These are phyloP conservation scores for Oplegnathus fasciatus DNA, from an alignment of 2,113 vertebrate species.

Conservation along the genomic window DNA sequence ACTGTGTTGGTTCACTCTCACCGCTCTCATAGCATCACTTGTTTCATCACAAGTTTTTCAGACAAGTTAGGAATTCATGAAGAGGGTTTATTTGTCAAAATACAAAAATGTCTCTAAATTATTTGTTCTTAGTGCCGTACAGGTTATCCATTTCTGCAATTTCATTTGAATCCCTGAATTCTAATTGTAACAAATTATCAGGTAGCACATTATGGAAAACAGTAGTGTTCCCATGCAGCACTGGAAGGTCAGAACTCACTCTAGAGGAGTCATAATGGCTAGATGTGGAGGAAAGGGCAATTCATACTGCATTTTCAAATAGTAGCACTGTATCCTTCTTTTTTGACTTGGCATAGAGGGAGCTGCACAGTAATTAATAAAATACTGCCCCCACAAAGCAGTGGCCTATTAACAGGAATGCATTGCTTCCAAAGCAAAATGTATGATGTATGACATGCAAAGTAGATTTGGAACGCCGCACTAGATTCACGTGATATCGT, in stretches of 20 bases:
- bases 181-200: too few species aligned
- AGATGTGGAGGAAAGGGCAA: background rate
- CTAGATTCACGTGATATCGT: too few species aligned
- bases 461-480: background rate
- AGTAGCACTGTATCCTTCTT: background rate
- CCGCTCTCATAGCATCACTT: background rate
- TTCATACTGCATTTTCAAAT: background rate
- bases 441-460: background rate
- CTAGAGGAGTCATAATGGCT: background rate
- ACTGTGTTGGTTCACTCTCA: background rate
- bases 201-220: too few species aligned
- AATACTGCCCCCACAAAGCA: background rate
- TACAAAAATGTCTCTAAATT: background rate
- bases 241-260: too few species aligned
- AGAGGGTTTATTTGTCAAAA: background rate
- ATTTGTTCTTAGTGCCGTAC: background rate
- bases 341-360: background rate
- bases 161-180: too few species aligned
- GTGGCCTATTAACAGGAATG: background rate
- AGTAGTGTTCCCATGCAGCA: too few species aligned
- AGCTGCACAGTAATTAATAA: background rate
- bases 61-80: background rate
- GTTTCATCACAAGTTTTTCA: too few species aligned
- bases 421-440: background rate
- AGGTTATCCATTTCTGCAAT: too few species aligned